Conservation (phyloP, 2,888 invertebrate genomes). For the Pharmacophagus antenor region DNA sequence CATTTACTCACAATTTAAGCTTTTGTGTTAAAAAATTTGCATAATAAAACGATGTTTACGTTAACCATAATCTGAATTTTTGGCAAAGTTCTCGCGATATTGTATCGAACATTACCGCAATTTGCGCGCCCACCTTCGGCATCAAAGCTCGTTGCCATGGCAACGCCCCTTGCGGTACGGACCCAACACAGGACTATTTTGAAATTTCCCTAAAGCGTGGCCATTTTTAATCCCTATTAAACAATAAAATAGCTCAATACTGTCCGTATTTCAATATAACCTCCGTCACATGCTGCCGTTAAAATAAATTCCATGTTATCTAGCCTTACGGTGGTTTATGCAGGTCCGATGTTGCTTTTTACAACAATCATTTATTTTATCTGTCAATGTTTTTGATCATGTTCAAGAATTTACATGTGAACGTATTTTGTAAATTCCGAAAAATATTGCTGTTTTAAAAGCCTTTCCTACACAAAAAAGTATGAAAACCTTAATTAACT, state of each 20-base stretch:
- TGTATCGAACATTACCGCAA: constrained; percentile 52
- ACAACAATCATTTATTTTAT: too few relatives aligned
- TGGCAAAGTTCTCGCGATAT: constrained; percentile 40
- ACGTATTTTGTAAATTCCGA: too few relatives aligned
- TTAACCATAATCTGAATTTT: constrained; percentile 29
- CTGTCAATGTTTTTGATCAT: too few relatives aligned
- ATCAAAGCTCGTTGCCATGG: constrained; percentile 71
- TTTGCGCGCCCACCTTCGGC: constrained; percentile 61
- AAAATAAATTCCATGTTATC: constrained; percentile 50
- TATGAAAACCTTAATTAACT: too few relatives aligned
- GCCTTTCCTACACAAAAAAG: too few relatives aligned
- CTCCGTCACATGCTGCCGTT: constrained; percentile 44
- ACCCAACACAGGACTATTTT: constrained; percentile 62
- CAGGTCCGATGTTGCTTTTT: too few relatives aligned
- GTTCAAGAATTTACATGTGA: too few relatives aligned
- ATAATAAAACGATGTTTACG: constrained; percentile 20
- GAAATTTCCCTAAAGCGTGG: constrained; percentile 59
- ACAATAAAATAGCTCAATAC: constrained; percentile 65
- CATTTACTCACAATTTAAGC: not conserved
- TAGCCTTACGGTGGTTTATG: constrained; percentile 23
- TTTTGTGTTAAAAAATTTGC: constrained; percentile 4
- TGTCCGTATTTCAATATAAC: constrained; percentile 39
- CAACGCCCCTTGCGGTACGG: constrained; percentile 68
- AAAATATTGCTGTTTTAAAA: too few relatives aligned
- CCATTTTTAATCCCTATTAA: constrained; percentile 69